Evolutionary conservation across 2,113 vertebrate species (phyloP), one percentile per base, ranked within the genome.

Genomic region (Catharus fuscescens): DNA sequence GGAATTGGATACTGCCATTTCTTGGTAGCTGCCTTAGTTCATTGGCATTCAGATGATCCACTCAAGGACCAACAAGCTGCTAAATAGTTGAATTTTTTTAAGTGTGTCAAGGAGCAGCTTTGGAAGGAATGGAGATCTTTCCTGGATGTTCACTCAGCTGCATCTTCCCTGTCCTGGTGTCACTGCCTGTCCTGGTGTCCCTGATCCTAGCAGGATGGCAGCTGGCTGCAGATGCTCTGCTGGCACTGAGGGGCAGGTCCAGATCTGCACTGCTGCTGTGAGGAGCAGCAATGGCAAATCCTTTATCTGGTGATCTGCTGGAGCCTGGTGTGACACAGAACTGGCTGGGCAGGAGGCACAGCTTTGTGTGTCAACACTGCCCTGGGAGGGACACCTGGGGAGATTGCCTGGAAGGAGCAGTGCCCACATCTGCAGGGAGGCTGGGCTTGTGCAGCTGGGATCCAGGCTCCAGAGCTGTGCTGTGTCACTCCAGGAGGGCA

Each of bases 281-380:
- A 64, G 29, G 40, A 36, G 18, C 36, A 44, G 3, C 5, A 14
- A 38, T 5, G 3, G 56, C 5, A 61, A 72, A 91, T 10, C 76
- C 11, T 57, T 62, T 86, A 40, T 36, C 67, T 50, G 71, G 26
- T 57, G 21, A 32, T 60, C 62, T 6, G 74, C n/a, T 21, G 45
- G 52, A 79, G 57, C 67, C 62, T 18, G 38, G 28, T 65, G 72
- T 91, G 89, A 59, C 77, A 57, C 45, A 11, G 77, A 96, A 70
- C 93, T 96, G 95, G 91, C 66, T 91, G 8, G 77, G 91, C 80
- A 78, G 8, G 91, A 78, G 93, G 80, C 80, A 52, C 71, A 90
- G 89, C 93, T 92, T 20, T 32, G 89, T 81, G 76, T 93, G 95
- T 47, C 93, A 80, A 15, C 80, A 76, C 65, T 42, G 26, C 0